Conservation (phyloP, 1,140 invertebrate species). For the Cotesia glomerata region DNA sequence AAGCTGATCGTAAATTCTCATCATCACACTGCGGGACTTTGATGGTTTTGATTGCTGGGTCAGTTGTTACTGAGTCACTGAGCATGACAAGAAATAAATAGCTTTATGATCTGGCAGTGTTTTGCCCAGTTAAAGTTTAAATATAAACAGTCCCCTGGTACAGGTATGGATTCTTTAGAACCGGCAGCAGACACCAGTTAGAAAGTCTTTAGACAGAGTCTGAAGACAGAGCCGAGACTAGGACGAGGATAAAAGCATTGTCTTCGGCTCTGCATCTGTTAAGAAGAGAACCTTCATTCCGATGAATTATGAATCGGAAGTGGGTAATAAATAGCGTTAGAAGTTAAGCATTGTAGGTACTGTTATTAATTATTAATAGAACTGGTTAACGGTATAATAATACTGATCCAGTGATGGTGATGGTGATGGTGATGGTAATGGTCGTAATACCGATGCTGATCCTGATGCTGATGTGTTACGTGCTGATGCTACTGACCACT, state of each 20-base stretch:
- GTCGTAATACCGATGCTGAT: not conserved
- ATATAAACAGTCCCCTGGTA: not conserved
- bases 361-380: constrained; percentile 33
- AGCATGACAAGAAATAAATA: constrained; percentile 21
- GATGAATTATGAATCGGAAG: constrained; percentile 28
- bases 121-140: constrained; percentile 1
- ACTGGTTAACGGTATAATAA: constrained; percentile 20
- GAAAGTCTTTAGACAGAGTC: no score
- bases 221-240: not conserved
- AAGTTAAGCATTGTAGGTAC: constrained; percentile 13
- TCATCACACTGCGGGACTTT: not conserved
- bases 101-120: constrained; percentile 11
- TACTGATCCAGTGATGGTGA: not conserved
- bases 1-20: not conserved
- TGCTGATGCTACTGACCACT: constrained; percentile 24
- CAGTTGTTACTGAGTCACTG: constrained; percentile 16
- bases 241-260: constrained; percentile 13
- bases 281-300: not conserved
- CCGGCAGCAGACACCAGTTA: no score
- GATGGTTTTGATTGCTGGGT: constrained; percentile 7
- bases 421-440: not conserved
- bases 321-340: constrained; percentile 17
- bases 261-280: constrained; percentile 14
- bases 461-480: not conserved
- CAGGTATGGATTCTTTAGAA: not conserved